A percentile compares a stretch with the other conserved stretches of the same genome.
Evolutionary conservation across 2,113 vertebrate genomes (phyloP).

Genomic region (Corydoras sp.): DNA sequence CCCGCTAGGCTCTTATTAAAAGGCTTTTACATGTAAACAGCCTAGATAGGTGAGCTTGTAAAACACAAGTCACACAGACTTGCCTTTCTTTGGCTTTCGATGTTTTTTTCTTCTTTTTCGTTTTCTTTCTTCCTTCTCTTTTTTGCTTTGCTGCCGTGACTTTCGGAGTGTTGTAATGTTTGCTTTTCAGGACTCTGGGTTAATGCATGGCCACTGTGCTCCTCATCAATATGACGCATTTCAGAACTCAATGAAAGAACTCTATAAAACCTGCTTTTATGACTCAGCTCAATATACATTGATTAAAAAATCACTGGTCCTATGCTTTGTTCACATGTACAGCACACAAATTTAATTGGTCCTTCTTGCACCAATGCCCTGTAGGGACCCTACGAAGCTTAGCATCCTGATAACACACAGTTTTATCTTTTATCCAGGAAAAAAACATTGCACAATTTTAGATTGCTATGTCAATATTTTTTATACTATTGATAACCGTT

Average conservation of each 20-base stretch:
- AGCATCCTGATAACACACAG: too few species aligned
- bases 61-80: conserved; percentile 40
- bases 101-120: too few species aligned
- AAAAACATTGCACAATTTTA: too few species aligned
- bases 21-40: conserved; percentile 67
- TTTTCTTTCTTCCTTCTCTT: conserved; percentile 9
- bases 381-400: too few species aligned
- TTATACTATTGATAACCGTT: too few species aligned
- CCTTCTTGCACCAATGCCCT: too few species aligned
- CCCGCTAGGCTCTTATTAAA: conserved; percentile 61
- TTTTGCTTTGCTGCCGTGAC: conserved; percentile 13
- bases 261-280: not conserved
- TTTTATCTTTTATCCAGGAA: too few species aligned
- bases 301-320: too few species aligned
- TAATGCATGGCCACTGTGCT: conserved; percentile 1
- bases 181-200: conserved; percentile 22
- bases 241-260: not conserved
- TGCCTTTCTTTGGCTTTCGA: conserved; percentile 36
- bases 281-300: too few species aligned
- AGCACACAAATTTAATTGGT: too few species aligned
- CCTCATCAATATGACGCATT: not conserved
- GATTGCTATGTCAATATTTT: too few species aligned
- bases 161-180: conserved; percentile 30
- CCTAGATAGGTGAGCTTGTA: conserved; percentile 53
- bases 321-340: too few species aligned